Conservation (phyloP, 2,113 vertebrate species). For the Pollachius pollachius region DNA sequence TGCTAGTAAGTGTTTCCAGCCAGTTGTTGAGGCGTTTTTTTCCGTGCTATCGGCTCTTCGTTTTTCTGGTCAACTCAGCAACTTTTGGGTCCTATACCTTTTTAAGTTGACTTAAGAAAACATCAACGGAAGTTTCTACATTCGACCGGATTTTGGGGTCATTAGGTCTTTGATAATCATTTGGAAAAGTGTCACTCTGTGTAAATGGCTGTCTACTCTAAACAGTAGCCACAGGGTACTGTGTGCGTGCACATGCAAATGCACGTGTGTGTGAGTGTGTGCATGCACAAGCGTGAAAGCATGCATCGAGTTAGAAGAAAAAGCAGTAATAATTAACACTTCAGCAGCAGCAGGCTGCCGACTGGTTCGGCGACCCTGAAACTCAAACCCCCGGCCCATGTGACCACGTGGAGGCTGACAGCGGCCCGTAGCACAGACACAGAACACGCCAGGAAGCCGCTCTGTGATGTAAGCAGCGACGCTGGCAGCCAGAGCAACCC, state of each 20-base stretch:
- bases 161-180: too few species aligned
- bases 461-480: too few species aligned
- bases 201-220: too few species aligned
- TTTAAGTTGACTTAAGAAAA: conserved; percentile 3
- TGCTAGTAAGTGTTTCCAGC: conserved; percentile 70
- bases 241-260: neutral
- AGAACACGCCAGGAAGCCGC: too few species aligned
- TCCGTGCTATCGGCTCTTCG: conserved; percentile 54
- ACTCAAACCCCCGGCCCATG: too few species aligned
- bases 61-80: conserved; percentile 41
- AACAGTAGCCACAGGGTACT: neutral
- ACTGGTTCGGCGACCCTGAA: too few species aligned
- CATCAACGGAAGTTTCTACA: conserved; percentile 3
- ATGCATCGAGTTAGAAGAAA: conserved; percentile 10
- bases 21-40: conserved; percentile 51
- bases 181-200: too few species aligned
- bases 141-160: neutral
- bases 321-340: too few species aligned
- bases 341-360: too few species aligned
- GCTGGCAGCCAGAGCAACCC: too few species aligned
- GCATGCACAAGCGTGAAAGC: conserved; percentile 14
- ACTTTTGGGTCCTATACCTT: conserved; percentile 44
- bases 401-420: too few species aligned
- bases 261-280: neutral
- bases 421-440: too few species aligned